These are phyloP conservation scores for Chascanopsetta lugubris DNA, from an alignment of 2,113 vertebrate species.

Conservation along the genomic window DNA sequence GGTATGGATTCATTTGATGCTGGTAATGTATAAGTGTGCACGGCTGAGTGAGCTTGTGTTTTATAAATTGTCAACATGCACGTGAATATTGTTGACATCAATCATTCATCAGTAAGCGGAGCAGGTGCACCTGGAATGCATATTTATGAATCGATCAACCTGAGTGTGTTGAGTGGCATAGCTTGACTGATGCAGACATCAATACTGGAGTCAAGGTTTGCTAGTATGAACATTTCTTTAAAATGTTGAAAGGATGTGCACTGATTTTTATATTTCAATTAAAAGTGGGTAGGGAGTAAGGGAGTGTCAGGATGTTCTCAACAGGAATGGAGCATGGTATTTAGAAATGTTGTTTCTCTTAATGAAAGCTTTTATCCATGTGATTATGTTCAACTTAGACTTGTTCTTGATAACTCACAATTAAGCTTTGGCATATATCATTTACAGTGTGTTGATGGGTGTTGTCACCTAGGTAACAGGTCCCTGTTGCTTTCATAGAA, in stretches of 20 bases:
- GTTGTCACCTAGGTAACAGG: conserved; percentile 89
- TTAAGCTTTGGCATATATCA: not conserved
- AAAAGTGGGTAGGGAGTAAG: too few relatives aligned
- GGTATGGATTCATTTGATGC: conserved; percentile 14
- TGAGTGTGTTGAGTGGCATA: not conserved
- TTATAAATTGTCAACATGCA: not conserved
- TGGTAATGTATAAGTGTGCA: conserved; percentile 12
- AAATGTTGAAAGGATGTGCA: too few relatives aligned
- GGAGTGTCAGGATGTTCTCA: too few relatives aligned
- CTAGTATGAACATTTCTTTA: too few relatives aligned
- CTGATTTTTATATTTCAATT: too few relatives aligned
- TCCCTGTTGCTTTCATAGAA: conserved; percentile 95
- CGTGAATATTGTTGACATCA: not conserved
- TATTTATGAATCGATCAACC: conserved; percentile 11
- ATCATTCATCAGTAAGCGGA: conserved; percentile 23
- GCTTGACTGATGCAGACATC: too few relatives aligned
- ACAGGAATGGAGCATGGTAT: too few relatives aligned
- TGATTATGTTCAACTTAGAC: too few relatives aligned
- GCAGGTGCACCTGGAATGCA: conserved; percentile 10
- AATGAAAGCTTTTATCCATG: too few relatives aligned
- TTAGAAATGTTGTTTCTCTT: too few relatives aligned
- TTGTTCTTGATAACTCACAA: too few relatives aligned
- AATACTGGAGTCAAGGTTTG: too few relatives aligned
- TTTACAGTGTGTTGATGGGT: not conserved
- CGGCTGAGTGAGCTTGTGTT: conserved; percentile 4